Evolutionary conservation across 2,888 invertebrate species (phyloP).

Genomic region (Perithous albicinctus): DNA sequence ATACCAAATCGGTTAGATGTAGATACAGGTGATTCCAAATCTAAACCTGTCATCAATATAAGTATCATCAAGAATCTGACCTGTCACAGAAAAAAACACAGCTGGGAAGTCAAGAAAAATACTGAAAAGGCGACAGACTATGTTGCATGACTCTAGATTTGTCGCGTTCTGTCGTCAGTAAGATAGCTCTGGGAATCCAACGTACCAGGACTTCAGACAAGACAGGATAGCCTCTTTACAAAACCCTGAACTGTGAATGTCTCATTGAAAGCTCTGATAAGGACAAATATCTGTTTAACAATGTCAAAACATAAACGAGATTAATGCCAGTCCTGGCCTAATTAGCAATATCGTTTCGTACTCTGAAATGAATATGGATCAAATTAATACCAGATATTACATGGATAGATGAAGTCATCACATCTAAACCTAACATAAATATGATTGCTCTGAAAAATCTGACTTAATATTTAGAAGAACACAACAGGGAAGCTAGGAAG

Average conservation of each 20-base stretch:
- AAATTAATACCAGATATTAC: background rate
- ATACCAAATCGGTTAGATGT: background rate
- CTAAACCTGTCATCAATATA: background rate
- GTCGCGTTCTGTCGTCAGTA: constrained; percentile 18
- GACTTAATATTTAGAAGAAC: background rate
- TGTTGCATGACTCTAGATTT: constrained; percentile 20
- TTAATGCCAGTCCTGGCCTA: background rate
- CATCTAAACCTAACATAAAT: background rate
- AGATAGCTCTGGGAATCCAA: constrained; percentile 21
- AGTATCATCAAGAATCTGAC: too few relatives aligned
- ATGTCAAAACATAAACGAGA: background rate
- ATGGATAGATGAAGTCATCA: too few relatives aligned
- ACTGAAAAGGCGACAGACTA: constrained; percentile 27
- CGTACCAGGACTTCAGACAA: background rate
- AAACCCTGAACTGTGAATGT: background rate
- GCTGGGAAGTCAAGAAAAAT: constrained; percentile 39
- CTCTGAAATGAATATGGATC: background rate
- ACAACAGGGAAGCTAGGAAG: constrained; percentile 39
- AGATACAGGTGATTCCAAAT: background rate
- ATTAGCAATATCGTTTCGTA: background rate
- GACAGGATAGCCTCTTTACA: background rate
- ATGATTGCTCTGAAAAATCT: too few relatives aligned
- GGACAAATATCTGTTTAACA: constrained; percentile 8
- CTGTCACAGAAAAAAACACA: background rate
- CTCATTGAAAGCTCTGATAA: constrained; percentile 1